Base-by-base conservation (phyloP, 2,888 invertebrate species). In the Hirtodrosophila cameraria region DNA sequence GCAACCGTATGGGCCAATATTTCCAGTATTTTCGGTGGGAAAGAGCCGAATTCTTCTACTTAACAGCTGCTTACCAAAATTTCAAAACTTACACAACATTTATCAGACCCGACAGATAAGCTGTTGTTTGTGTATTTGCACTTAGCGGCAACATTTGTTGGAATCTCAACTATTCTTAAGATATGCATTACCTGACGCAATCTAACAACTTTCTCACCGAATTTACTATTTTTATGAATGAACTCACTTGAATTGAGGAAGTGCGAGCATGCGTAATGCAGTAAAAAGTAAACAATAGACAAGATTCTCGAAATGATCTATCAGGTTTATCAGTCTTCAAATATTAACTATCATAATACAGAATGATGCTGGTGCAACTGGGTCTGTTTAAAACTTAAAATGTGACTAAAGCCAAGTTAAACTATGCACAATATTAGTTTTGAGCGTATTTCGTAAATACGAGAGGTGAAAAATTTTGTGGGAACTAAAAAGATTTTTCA, bases 181-280 rank as follows among this genome's bases (percentile, higher is more conserved):
- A 65, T 65, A 77, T 31, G 33, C 43, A 54, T 38, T 31, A 12
- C 7, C 15, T 65, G 48, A 64, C 57, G 66, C 43, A 70, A 55
- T 38, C 49, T 18, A 31, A 23, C 30, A 27, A 64, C 46, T 69
- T 75, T 76, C 77, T 75, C 76, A 76, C 81, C 50, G 49, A 55
- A 38, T 38, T 52, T 76, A 76, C 66, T 75, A 76, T 68, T 75
- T 76, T 86, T 74, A 82, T 86, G 84, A 82, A 82, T 82, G 82
- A 82, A 83, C 61, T 76, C 63, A 61, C 42, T 62, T 53, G 27
- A 25, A 45, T 55, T 41, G 45, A 84, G 73, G 82, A 87, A 86
- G 87, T 87, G 78, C 74, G 81, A 86, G 85, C 74, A 72, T 86
- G 88, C 89, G 88, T 88, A 89, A 88, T 87, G 79, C 87, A 72